Percentiles rank a stretch among this genome's conserved stretches.
Conservation (phyloP, 2,113 vertebrate genomes). For the Cynocephalus volans region DNA sequence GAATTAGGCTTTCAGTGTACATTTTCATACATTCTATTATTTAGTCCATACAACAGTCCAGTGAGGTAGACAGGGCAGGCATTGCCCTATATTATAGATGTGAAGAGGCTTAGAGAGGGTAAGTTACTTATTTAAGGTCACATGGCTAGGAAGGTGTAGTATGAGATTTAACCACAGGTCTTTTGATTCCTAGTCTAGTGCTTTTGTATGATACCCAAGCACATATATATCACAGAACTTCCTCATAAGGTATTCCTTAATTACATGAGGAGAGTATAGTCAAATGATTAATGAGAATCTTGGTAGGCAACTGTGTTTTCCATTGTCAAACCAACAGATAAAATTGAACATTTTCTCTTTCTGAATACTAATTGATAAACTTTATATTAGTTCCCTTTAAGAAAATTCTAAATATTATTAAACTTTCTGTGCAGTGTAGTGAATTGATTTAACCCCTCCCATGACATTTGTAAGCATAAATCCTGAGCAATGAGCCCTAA, state of each 20-base stretch:
- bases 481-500: background rate
- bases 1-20: constrained; percentile 61
- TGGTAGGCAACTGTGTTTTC: constrained; percentile 58
- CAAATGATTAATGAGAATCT: constrained; percentile 47
- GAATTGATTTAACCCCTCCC: constrained; percentile 31
- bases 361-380: constrained; percentile 44
- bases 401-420: constrained; percentile 61
- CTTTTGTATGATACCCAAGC: constrained; percentile 43
- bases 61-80: background rate
- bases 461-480: constrained; percentile 62
- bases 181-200: constrained; percentile 47
- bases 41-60: constrained; percentile 48
- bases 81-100: background rate
- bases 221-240: constrained; percentile 45
- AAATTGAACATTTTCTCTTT: background rate
- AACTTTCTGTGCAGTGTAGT: constrained; percentile 1
- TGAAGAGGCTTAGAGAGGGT: constrained; percentile 47
- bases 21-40: constrained; percentile 65
- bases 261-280: background rate
- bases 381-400: constrained; percentile 58
- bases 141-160: constrained; percentile 24
- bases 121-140: constrained; percentile 35
- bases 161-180: background rate
- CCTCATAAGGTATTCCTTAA: constrained; percentile 10
- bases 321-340: constrained; percentile 55